phyloP scores from a whole-genome alignment of 1,140 invertebrate species.

The Triops longicaudatus region DNA sequence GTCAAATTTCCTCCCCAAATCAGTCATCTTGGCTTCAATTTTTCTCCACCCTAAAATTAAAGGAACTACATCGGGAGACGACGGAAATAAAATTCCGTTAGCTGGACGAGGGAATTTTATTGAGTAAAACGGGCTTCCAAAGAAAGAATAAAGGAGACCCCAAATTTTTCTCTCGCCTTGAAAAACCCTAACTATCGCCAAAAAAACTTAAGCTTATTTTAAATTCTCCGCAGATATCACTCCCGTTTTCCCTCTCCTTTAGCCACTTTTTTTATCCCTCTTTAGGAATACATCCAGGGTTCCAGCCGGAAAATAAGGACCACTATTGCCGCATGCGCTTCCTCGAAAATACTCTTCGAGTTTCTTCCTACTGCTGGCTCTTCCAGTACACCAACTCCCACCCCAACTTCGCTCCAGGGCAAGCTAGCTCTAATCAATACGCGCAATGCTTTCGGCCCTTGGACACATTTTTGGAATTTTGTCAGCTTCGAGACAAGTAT shows the following conservation, averaged over 20 bases:
- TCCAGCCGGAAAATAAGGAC: constrained; percentile 4
- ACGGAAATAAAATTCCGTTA: constrained; percentile 1
- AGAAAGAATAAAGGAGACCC: neutral
- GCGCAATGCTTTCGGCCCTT: constrained; percentile 3
- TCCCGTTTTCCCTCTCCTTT: neutral
- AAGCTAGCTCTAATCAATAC: constrained; percentile 7
- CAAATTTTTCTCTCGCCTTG: constrained; percentile 3
- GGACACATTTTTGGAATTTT: neutral
- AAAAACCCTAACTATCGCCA: neutral
- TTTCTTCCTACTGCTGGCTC: neutral
- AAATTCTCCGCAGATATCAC: neutral
- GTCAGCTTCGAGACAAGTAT: neutral
- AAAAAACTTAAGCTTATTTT: neutral
- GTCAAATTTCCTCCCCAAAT: neutral
- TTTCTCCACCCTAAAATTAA: neutral
- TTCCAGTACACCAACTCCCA: neutral
- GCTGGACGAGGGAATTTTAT: constrained; percentile 6
- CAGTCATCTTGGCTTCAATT: neutral
- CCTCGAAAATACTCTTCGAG: neutral
- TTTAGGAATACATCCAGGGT: neutral
- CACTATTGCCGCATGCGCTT: constrained; percentile 1
- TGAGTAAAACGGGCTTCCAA: neutral
- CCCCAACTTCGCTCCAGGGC: neutral
- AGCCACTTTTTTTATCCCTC: neutral
- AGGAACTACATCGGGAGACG: neutral